Conservation (phyloP, 2,888 invertebrate species). For the Elysia crispata region DNA sequence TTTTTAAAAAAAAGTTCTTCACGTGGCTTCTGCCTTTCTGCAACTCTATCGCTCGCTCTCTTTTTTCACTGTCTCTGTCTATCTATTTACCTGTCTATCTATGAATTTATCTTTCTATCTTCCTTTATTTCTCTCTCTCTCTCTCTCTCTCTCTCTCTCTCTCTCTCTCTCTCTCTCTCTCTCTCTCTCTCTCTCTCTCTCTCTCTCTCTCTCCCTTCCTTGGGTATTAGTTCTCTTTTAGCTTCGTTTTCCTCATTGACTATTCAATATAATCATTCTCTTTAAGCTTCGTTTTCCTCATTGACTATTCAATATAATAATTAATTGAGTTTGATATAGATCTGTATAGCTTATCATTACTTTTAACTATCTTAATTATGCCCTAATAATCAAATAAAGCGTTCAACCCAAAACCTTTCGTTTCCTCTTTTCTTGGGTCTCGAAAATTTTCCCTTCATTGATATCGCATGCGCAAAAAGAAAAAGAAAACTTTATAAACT, state of each 20-base stretch:
- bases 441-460: no score
- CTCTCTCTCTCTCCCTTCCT: background rate
- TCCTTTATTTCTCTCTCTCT: constrained; percentile 6
- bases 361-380: no score
- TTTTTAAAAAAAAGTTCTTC: no score
- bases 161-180: constrained; percentile 17
- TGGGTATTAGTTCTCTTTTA: background rate
- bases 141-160: constrained; percentile 16
- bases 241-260: background rate
- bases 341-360: no score
- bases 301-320: background rate
- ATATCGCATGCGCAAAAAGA: no score
- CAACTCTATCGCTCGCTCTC: constrained; percentile 12
- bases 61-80: constrained; percentile 2
- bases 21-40: background rate
- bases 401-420: no score
- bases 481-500: no score
- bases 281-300: background rate
- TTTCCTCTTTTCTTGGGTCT: no score
- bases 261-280: background rate
- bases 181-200: background rate
- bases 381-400: no score
- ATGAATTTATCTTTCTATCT: background rate
- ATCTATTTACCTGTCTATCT: background rate
- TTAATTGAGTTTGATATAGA: no score